A percentile compares a stretch with the other conserved stretches of the same genome.
Conservation (phyloP, 2,113 vertebrate genomes). For the Lycaon pictus region DNA sequence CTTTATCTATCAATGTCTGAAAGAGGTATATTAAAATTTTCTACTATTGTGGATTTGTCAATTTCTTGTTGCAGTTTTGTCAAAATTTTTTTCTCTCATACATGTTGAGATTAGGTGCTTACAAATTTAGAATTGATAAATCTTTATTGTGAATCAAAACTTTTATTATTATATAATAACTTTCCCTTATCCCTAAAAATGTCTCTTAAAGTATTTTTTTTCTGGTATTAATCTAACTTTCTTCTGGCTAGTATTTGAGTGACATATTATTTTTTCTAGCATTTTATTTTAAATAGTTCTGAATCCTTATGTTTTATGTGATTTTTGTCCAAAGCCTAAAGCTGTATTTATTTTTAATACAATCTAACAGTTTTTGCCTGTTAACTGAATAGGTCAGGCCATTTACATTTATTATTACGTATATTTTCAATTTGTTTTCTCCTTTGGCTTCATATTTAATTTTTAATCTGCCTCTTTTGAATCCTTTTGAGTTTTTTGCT, state of each 20-base stretch:
- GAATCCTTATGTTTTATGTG: not conserved
- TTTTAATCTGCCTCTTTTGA: not conserved
- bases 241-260: slow-evolving; percentile 25
- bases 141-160: not conserved
- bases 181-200: not conserved
- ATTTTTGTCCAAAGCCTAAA: not conserved
- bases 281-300: slow-evolving; percentile 48
- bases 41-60: not conserved
- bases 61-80: not conserved
- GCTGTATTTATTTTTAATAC: not conserved
- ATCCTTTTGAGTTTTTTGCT: not conserved
- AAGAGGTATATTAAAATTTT: slow-evolving; percentile 11
- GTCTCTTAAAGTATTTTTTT: not conserved
- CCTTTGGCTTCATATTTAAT: not conserved
- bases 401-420: slow-evolving; percentile 52
- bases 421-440: not conserved
- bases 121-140: not conserved
- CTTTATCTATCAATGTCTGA: slow-evolving; percentile 12
- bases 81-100: not conserved
- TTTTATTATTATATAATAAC: not conserved
- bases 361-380: slow-evolving; percentile 24
- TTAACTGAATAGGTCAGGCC: not conserved
- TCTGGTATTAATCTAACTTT: not conserved
- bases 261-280: not conserved
- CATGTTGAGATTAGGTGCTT: not conserved